These are phyloP conservation scores for Pachyrhynchus sulphureomaculatus DNA, from an alignment of 1,140 invertebrate species.

Conservation along the genomic window DNA sequence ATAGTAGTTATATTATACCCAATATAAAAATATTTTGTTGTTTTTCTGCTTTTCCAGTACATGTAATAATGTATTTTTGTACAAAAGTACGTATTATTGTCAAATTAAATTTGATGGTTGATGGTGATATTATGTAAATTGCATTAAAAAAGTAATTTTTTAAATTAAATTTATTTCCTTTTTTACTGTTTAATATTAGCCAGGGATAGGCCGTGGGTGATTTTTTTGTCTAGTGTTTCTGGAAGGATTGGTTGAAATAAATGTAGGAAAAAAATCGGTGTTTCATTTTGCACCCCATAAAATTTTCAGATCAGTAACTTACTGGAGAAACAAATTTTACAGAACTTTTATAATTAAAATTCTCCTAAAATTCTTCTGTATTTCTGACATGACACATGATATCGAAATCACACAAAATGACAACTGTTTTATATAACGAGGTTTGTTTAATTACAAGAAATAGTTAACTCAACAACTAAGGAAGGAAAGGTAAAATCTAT, in stretches of 20 bases:
- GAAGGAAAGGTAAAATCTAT: no score
- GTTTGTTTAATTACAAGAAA: no score
- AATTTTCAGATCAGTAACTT: no score
- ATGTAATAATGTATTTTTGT: background rate
- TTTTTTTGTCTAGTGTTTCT: conserved; percentile 24
- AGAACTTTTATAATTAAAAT: no score
- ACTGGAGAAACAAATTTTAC: no score
- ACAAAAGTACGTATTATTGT: background rate
- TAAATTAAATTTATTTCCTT: conserved; percentile 11
- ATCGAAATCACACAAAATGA: no score
- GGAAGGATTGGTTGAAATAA: conserved; percentile 30
- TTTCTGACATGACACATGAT: no score
- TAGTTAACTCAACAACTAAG: no score
- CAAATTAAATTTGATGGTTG: conserved; percentile 4
- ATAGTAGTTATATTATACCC: no score
- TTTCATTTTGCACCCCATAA: background rate
- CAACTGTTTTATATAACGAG: no score
- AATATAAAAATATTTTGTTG: no score
- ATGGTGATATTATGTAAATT: background rate
- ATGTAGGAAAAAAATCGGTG: conserved; percentile 17
- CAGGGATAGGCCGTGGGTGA: conserved; percentile 4
- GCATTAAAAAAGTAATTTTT: background rate
- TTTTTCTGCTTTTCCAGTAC: background rate
- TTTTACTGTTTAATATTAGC: conserved; percentile 15
- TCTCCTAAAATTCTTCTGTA: no score